Percentiles rank a stretch among this genome's conserved stretches.
phyloP scores from a whole-genome alignment of 2,113 vertebrate species.

The Epinephelus fuscoguttatus region DNA sequence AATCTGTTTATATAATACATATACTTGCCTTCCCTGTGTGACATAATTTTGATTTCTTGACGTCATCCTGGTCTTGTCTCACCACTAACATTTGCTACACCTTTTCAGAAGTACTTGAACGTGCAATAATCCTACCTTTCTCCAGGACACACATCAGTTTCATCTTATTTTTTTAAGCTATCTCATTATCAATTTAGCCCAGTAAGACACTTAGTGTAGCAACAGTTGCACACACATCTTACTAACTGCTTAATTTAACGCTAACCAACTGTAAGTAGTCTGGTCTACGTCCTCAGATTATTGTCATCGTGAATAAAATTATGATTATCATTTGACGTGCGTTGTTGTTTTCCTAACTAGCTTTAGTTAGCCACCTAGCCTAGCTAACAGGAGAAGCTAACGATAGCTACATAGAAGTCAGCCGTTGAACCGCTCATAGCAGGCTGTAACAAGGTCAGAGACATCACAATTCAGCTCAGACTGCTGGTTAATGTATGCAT shows the following conservation, averaged over 20 bases:
- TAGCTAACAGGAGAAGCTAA: conserved; percentile 32
- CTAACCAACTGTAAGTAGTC: no score
- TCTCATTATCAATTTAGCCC: neutral
- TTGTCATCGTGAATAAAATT: neutral
- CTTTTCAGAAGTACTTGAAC: neutral
- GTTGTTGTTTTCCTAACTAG: neutral
- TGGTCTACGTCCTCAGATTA: neutral
- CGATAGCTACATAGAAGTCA: neutral
- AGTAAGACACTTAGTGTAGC: neutral
- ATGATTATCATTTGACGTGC: neutral
- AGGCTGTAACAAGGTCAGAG: conserved; percentile 37
- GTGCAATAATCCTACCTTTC: neutral
- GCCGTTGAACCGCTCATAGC: neutral
- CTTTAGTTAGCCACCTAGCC: conserved; percentile 6
- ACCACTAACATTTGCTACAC: neutral
- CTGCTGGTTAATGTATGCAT: neutral
- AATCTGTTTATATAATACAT: neutral
- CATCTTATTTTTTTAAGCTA: neutral
- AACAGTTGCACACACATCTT: neutral
- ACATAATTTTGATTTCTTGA: neutral
- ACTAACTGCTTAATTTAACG: neutral
- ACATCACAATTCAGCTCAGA: neutral
- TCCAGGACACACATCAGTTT: neutral
- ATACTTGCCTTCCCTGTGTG: neutral
- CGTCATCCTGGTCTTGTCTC: neutral